Evolutionary conservation across 1,140 invertebrate genomes (phyloP).

Genomic region (Dolichoris vasculosae): DNA sequence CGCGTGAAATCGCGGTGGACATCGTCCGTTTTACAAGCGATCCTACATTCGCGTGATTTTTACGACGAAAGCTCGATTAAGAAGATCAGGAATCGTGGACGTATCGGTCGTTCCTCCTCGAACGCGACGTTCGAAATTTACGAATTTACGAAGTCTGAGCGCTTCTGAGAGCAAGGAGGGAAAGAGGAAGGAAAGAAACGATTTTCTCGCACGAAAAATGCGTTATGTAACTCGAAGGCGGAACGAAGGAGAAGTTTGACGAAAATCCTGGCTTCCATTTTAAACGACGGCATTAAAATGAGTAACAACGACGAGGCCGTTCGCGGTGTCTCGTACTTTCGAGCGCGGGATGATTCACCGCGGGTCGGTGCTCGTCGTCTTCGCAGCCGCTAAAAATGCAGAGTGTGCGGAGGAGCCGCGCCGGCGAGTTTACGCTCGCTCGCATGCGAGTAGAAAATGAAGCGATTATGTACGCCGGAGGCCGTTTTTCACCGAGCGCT

Average conservation of each 20-base stretch:
- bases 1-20: too few relatives aligned
- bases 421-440: background rate
- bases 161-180: too few relatives aligned
- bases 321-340: background rate
- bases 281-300: background rate
- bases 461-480: constrained; percentile 21
- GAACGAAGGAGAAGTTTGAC: background rate
- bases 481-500: constrained; percentile 1
- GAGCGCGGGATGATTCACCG: background rate
- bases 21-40: too few relatives aligned
- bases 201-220: too few relatives aligned
- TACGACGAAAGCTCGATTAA: too few relatives aligned
- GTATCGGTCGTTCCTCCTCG: too few relatives aligned
- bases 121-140: too few relatives aligned
- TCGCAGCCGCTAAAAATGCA: background rate
- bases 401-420: background rate
- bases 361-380: background rate
- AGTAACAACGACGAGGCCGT: background rate
- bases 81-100: too few relatives aligned
- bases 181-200: too few relatives aligned
- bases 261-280: constrained; percentile 1
- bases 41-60: too few relatives aligned
- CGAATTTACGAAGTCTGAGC: too few relatives aligned
- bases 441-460: constrained; percentile 10
- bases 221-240: too few relatives aligned